Conservation (phyloP, 2,888 invertebrate species). For the Amiota minor region DNA sequence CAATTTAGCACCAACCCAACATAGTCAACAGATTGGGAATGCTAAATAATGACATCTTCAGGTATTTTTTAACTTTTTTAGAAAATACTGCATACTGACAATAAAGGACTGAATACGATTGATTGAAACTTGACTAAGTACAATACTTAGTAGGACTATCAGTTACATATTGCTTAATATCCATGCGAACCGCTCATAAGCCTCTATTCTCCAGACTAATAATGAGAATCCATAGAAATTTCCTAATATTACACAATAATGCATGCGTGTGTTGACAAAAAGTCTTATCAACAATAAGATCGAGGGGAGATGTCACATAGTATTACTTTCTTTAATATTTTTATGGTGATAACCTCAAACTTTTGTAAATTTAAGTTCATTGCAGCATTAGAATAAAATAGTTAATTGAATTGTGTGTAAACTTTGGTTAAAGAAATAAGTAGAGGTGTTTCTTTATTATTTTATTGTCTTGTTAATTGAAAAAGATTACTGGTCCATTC, state of each 20-base stretch:
- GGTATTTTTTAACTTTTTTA: conserved; percentile 81
- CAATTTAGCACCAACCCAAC: conserved; percentile 82
- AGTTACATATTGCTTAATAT: conserved; percentile 89
- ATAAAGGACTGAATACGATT: conserved; percentile 87
- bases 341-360: too few species aligned
- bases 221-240: conserved; percentile 91
- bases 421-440: too few species aligned
- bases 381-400: too few species aligned
- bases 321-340: too few species aligned
- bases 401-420: too few species aligned
- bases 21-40: conserved; percentile 85
- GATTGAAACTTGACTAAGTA: conserved; percentile 81
- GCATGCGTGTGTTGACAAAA: conserved; percentile 88
- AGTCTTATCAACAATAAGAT: conserved; percentile 86
- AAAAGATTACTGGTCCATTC: too few species aligned
- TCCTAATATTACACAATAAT: conserved; percentile 89
- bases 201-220: conserved; percentile 87
- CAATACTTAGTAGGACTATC: conserved; percentile 86
- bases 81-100: conserved; percentile 84
- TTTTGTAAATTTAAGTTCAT: too few species aligned
- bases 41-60: conserved; percentile 90
- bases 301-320: conserved; percentile 89
- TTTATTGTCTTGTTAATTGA: too few species aligned
- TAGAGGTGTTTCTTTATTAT: too few species aligned
- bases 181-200: conserved; percentile 89